Evolutionary conservation across 2,113 vertebrate species (phyloP), one percentile per base, ranked within the genome.

Genomic region (Sialia sialis): DNA sequence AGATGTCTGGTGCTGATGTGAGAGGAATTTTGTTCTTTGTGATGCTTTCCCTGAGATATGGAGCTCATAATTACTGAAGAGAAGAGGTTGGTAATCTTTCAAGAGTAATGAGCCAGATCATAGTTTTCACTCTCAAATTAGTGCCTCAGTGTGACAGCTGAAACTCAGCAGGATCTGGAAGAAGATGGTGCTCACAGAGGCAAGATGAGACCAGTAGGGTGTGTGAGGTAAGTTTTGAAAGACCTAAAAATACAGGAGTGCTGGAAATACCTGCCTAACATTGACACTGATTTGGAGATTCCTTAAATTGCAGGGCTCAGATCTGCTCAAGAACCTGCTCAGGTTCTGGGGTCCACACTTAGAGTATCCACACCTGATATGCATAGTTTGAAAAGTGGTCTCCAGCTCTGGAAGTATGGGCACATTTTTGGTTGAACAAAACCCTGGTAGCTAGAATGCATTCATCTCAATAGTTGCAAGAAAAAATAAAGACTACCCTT

Each of bases 1-100:
- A 94, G 84, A 94, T 90, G 85, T 88, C 92, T 94, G 64, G 16
- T 87, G 34, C 26, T 84, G 89, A 89, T 96, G 73, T 41, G 55
- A 94, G 32, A 18, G 32, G 29, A 87, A 56, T 63, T 86, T 87
- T 85, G 29, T 34, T 72, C 60, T 70, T 85, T 72, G 16, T 64
- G 49, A 26, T 56, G 58, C 34, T 56, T 94, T 87, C 30, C 84
- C 39, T 84, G 62, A 38, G 64, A 51, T 62, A 89, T 13, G 27
- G 49, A 89, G 20, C 54, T 43, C 2, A 0, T 62, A 90, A 90
- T 77, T 85, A 90, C 58, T 54, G 22, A 14, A 5, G 34, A 14
- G 72, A 54, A 26, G 26, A 39, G 4, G 39, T 4, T 22, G 58
- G 11, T 66, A 66, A 58, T 62, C n/a, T 85, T 80, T 69, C 62